Evolutionary conservation across 2,888 invertebrate species (phyloP), one percentile per base, ranked within the genome.

Genomic region (Agrypnus murinus): DNA sequence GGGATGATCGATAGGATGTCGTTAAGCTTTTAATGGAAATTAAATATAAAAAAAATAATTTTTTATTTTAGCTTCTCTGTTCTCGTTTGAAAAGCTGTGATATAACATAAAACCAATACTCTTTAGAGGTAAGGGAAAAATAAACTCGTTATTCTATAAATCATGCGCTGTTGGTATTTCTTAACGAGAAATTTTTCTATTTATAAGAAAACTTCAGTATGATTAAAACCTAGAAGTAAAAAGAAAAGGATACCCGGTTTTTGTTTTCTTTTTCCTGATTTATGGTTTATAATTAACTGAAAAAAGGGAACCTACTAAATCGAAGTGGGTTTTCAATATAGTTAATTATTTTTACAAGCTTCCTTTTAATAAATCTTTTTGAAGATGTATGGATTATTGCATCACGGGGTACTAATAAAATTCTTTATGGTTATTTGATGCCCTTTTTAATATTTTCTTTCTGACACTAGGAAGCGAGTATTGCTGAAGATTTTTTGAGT

Each of bases 191-290:
- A 1, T 50, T 50, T 50, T 19, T 10, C 50, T 50, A 31, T 50
- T 32, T 50, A n/a, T n/a, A 32, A 14, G 31, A 10, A 46, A 17
- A 31, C 12, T 12, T 7, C 50, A 12, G 7, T 25, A 25, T 12
- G 50, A 50, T 50, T 50, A 50, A 50, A 50, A n/a, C 5, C 25
- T 5, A 25, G 7, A n/a, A n/a, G 31, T 12, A 50, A 25, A 25
- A 25, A 25, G 25, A 25, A 25, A n/a, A 25, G 25, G 25, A 25
- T 3, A 25, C 25, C 3, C 2, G 25, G 25, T 25, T 25, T n/a
- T 25, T 25, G 25, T 25, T 25, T 25, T 25, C 25, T 25, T 25
- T 12, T 3, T 31, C n/a, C 10, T 50, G 50, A 50, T 50, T 50
- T 50, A 50, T 32, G 32, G 31, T 31, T 12, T 31, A 25, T 50